phyloP scores from a whole-genome alignment of 2,888 invertebrate genomes.

The Sycophila texana region DNA sequence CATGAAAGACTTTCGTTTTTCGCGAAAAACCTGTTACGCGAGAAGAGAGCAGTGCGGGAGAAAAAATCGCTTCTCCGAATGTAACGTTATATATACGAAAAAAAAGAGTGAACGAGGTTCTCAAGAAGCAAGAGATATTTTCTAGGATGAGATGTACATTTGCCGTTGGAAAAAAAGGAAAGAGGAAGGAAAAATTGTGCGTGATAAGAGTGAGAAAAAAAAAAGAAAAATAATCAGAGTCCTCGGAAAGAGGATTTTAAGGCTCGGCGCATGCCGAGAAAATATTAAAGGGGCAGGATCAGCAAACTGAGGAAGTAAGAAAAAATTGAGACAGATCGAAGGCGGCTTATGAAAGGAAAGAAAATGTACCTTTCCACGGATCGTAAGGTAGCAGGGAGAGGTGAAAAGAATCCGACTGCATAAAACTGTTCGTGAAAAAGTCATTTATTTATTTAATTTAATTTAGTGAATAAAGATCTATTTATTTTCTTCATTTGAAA shows the following conservation, averaged over 20 bases:
- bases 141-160: background rate
- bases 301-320: conserved; percentile 33
- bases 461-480: no score
- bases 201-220: background rate
- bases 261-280: conserved; percentile 10
- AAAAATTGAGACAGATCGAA: conserved; percentile 40
- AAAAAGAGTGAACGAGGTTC: background rate
- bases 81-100: background rate
- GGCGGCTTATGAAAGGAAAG: conserved; percentile 44
- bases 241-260: background rate
- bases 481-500: no score
- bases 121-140: background rate
- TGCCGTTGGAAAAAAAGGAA: background rate
- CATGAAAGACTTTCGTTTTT: background rate
- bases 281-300: conserved; percentile 44
- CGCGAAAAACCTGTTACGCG: background rate
- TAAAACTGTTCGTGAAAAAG: no score
- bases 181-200: background rate
- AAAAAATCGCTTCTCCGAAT: background rate
- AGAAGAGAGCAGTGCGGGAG: background rate
- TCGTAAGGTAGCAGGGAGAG: background rate
- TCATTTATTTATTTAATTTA: no score
- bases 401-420: no score
- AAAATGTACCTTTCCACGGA: background rate
- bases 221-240: background rate